Evolutionary conservation across 37 sponge, comb jelly and placozoan species (phyloP).

Genomic region (Ephydatia muelleri): DNA sequence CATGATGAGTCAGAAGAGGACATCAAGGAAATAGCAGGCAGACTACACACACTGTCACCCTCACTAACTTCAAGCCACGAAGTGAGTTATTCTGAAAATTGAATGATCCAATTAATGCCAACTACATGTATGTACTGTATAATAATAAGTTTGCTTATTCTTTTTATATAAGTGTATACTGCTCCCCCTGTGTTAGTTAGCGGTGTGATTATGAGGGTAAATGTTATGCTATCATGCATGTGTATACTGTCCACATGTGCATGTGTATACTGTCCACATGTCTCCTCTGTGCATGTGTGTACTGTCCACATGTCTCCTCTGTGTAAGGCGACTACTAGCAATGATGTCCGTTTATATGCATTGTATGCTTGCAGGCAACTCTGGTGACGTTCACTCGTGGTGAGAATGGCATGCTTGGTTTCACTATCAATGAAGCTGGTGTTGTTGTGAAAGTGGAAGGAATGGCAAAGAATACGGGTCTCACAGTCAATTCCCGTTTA

Average conservation of each 20-base stretch:
- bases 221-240: too few species aligned
- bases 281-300: not conserved
- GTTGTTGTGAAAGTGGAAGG: conserved; percentile 58
- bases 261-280: too few species aligned
- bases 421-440: conserved; percentile 56
- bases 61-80: conserved; percentile 44
- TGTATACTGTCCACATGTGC: too few species aligned
- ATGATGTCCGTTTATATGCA: not conserved
- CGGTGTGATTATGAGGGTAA: too few species aligned
- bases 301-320: not conserved
- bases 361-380: conserved; percentile 23
- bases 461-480: conserved; percentile 55
- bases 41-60: conserved; percentile 42
- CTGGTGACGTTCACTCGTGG: conserved; percentile 55
- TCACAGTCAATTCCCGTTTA: conserved; percentile 31
- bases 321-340: not conserved
- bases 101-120: too few species aligned
- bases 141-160: too few species aligned
- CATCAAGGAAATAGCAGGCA: conserved; percentile 13
- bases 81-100: conserved; percentile 1
- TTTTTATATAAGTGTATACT: too few species aligned
- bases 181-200: too few species aligned
- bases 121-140: not conserved
- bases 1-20: conserved; percentile 49
- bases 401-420: conserved; percentile 41